A percentile compares a stretch with the other conserved stretches of the same genome.
Conservation (phyloP, 1,140 invertebrate genomes). For the Micrasema minimum region DNA sequence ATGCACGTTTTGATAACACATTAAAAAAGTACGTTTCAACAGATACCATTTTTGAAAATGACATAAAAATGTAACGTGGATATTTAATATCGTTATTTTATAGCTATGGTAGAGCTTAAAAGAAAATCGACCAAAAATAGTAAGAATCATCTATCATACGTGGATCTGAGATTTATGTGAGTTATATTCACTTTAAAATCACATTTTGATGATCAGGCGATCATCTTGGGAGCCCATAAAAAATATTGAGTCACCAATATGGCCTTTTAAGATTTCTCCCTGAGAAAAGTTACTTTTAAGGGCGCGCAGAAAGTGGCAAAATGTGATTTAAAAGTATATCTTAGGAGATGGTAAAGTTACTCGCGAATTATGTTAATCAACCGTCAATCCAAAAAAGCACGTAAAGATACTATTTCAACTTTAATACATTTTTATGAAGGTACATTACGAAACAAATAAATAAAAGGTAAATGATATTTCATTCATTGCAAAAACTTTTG, state of each 20-base stretch:
- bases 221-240: constrained; percentile 47
- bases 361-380: constrained; percentile 12
- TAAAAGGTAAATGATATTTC: no score
- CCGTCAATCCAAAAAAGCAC: neutral
- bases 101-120: no score
- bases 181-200: constrained; percentile 52
- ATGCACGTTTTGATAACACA: no score
- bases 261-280: constrained; percentile 23
- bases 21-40: no score
- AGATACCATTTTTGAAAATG: no score
- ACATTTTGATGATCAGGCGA: constrained; percentile 51
- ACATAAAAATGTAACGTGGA: no score
- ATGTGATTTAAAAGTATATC: constrained; percentile 24
- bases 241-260: constrained; percentile 39
- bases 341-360: neutral
- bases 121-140: no score
- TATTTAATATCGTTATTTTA: no score
- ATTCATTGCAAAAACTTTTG: no score
- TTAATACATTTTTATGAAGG: no score
- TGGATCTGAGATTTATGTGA: constrained; percentile 29
- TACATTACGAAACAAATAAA: no score
- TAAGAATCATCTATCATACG: neutral
- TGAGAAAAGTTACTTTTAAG: constrained; percentile 9
- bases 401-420: no score
- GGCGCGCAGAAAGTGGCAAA: neutral